These are phyloP conservation scores for Saxicola maurus DNA, from an alignment of 2,797 vertebrate species.

Conservation along the genomic window DNA sequence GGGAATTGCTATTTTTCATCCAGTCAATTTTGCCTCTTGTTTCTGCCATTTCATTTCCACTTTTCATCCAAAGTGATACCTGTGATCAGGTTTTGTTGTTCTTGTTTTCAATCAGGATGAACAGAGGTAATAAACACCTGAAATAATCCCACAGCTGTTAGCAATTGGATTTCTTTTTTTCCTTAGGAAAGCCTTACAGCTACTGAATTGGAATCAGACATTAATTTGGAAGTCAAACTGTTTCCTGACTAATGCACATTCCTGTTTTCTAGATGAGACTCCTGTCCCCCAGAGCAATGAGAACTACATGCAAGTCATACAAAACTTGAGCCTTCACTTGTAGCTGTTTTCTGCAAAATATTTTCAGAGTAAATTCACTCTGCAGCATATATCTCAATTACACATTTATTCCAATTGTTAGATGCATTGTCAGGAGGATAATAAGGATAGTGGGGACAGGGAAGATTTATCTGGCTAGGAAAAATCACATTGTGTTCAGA, in stretches of 20 bases:
- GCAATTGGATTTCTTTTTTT: not conserved
- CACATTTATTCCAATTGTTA: constrained; percentile 44
- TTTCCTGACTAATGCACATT: constrained; percentile 6
- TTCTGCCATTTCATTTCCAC: constrained; percentile 24
- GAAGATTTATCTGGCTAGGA: constrained; percentile 43
- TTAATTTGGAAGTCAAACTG: constrained; percentile 21
- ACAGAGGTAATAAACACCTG: constrained; percentile 13
- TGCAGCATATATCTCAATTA: constrained; percentile 15
- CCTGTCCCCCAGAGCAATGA: not conserved
- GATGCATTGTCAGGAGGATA: constrained; percentile 35
- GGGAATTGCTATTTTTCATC: constrained; percentile 21
- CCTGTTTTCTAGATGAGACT: not conserved
- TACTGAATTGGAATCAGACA: constrained; percentile 32
- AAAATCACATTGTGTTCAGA: constrained; percentile 26
- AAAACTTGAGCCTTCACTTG: not conserved
- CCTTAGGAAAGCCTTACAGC: not conserved
- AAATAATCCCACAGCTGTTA: constrained; percentile 23
- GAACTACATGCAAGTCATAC: not conserved
- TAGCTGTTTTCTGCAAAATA: not conserved
- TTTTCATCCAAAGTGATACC: not conserved
- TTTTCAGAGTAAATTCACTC: constrained; percentile 20
- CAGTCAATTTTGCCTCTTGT: not conserved
- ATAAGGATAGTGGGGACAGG: constrained; percentile 4
- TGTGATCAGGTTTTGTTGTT: not conserved
- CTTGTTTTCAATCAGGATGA: constrained; percentile 30